Conservation (phyloP, 37 sponge, comb jelly and placozoan genomes). For the Haliclona indistincta region DNA sequence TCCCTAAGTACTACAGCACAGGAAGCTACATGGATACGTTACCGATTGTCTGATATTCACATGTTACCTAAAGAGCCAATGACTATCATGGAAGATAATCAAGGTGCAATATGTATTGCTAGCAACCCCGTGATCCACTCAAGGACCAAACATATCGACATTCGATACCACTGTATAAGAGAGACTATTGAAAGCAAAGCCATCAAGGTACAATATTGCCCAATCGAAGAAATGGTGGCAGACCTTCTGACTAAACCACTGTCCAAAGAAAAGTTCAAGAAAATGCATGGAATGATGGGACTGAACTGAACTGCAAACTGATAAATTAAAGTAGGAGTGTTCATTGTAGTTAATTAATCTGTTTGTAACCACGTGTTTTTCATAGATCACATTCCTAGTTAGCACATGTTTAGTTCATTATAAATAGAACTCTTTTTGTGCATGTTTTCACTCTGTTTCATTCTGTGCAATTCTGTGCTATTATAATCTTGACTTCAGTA, state of each 20-base stretch:
- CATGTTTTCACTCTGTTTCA: no score
- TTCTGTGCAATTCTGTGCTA: no score
- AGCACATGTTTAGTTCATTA: no score
- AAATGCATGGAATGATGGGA: neutral
- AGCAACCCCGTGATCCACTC: slow-evolving; percentile 26
- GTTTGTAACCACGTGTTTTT: no score
- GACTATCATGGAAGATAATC: slow-evolving; percentile 41
- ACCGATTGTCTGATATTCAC: slow-evolving; percentile 8
- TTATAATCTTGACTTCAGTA: no score
- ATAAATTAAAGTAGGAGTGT: no score
- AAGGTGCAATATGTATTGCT: slow-evolving; percentile 48
- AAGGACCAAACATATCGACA: slow-evolving; percentile 30
- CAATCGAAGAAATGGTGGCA: slow-evolving; percentile 36
- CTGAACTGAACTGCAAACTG: no score
- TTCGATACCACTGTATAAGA: slow-evolving; percentile 34
- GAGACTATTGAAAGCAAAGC: slow-evolving; percentile 15
- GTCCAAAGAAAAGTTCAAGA: slow-evolving; percentile 17
- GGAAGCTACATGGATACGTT: slow-evolving; percentile 34
- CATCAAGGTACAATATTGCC: slow-evolving; percentile 25
- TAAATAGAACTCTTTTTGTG: no score
- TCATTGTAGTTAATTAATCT: no score
- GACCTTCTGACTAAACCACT: slow-evolving; percentile 36
- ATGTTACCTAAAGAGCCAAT: neutral
- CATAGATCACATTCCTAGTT: no score
- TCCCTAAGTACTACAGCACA: slow-evolving; percentile 25